Evolutionary conservation across 2,113 vertebrate genomes (phyloP).

Genomic region (Lota lota): DNA sequence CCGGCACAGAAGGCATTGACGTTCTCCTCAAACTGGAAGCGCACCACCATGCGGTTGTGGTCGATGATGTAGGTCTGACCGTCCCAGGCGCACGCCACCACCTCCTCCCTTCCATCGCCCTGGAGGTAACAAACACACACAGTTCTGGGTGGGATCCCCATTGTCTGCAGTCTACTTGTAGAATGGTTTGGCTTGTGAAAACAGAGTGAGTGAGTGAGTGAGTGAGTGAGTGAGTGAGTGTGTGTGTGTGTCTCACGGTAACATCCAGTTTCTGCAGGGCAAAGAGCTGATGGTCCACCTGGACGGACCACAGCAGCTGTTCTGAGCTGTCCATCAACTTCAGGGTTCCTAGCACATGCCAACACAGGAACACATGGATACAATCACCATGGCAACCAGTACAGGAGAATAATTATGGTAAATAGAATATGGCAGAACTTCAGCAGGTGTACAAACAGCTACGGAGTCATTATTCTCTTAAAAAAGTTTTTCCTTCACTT

Average conservation of each 20-base stretch:
- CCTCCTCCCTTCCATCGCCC: slow-evolving; percentile 93
- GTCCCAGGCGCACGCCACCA: slow-evolving; percentile 96
- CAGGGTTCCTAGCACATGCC: slow-evolving; percentile 77
- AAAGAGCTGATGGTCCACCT: slow-evolving; percentile 97
- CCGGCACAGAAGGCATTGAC: slow-evolving; percentile 97
- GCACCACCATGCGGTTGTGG: slow-evolving; percentile 87
- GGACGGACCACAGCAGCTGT: slow-evolving; percentile 92
- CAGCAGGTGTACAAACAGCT: no score
- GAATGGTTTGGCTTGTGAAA: no score
- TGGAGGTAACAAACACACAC: slow-evolving; percentile 45
- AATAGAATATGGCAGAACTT: no score
- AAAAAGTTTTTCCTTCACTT: no score
- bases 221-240: no score
- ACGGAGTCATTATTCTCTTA: no score
- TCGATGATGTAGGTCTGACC: slow-evolving; percentile 98
- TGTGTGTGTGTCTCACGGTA: slow-evolving; percentile 73
- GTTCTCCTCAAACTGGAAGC: slow-evolving; percentile 97
- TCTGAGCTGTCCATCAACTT: slow-evolving; percentile 96
- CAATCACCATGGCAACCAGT: no score
- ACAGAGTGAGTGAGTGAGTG: no score
- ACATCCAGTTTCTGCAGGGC: slow-evolving; percentile 94
- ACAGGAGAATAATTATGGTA: no score
- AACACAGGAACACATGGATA: no score
- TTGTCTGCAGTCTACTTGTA: no score
- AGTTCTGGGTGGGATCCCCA: not conserved